A percentile compares a stretch with the other conserved stretches of the same genome.
phyloP scores from a whole-genome alignment of 2,113 vertebrate species.

The Neodontobutis hainanensis region DNA sequence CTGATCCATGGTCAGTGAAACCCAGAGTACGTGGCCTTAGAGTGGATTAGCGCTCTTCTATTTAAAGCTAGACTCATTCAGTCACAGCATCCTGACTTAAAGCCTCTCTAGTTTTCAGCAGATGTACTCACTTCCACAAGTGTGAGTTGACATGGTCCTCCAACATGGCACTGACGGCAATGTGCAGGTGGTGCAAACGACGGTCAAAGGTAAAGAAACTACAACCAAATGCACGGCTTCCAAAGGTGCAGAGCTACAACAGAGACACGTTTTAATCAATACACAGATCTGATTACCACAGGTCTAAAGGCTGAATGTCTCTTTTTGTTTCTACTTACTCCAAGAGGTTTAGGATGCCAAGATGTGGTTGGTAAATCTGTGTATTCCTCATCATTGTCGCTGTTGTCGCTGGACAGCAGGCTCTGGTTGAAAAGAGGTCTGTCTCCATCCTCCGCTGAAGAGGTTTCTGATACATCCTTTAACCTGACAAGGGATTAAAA shows the following conservation, averaged over 20 bases:
- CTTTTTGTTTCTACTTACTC: constrained; percentile 44
- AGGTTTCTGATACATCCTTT: constrained; percentile 74
- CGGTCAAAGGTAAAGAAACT: constrained; percentile 91
- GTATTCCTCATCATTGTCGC: constrained; percentile 88
- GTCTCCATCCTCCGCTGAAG: constrained; percentile 69
- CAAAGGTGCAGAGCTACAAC: constrained; percentile 91
- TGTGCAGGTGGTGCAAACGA: constrained; percentile 88
- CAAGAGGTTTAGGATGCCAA: constrained; percentile 71
- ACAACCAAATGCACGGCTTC: constrained; percentile 89
- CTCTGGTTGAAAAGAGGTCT: constrained; percentile 72
- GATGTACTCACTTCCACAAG: constrained; percentile 89
- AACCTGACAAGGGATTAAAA: constrained; percentile 74
- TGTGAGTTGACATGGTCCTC: constrained; percentile 89
- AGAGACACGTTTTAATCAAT: constrained; percentile 14
- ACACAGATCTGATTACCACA: neutral
- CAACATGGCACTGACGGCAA: constrained; percentile 91
- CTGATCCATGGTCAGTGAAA: constrained; percentile 4
- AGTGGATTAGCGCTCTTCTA: constrained; percentile 5
- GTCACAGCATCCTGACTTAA: neutral
- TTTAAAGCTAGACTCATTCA: constrained; percentile 8
- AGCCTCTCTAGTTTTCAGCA: neutral
- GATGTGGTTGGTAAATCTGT: constrained; percentile 78
- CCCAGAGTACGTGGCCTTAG: neutral
- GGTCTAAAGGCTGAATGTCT: neutral
- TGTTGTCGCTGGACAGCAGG: constrained; percentile 87